Conservation (phyloP, 2,113 vertebrate genomes). For the Centropristis striata region DNA sequence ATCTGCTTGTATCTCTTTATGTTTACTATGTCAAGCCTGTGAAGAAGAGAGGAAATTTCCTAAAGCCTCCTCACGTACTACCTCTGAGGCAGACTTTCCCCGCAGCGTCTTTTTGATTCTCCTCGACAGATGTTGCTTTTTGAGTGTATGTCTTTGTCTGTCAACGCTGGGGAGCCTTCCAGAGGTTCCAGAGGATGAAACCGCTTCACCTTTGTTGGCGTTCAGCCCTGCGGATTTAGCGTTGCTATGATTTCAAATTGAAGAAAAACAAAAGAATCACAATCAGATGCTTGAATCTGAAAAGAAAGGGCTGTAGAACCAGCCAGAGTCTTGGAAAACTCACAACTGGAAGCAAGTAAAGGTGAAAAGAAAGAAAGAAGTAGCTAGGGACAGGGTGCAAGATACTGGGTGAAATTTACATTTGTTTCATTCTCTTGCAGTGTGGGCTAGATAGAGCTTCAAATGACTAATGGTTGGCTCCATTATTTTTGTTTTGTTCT, state of each 20-base stretch:
- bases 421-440: slow-evolving; percentile 22
- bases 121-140: slow-evolving; percentile 67
- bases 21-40: slow-evolving; percentile 7
- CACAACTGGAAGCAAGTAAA: slow-evolving; percentile 23
- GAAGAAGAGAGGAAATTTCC: slow-evolving; percentile 44
- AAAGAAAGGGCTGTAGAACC: not conserved
- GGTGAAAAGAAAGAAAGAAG: slow-evolving; percentile 14
- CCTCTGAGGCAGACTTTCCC: slow-evolving; percentile 52
- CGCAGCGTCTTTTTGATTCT: slow-evolving; percentile 33
- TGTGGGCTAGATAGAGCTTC: slow-evolving; percentile 14
- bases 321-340: slow-evolving; percentile 18
- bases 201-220: slow-evolving; percentile 54
- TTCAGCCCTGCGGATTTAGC: slow-evolving; percentile 20
- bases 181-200: slow-evolving; percentile 46
- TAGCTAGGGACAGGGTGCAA: slow-evolving; percentile 17
- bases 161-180: slow-evolving; percentile 50
- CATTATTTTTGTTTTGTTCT: slow-evolving; percentile 49
- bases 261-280: slow-evolving; percentile 46
- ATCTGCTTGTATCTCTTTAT: slow-evolving; percentile 22
- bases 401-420: slow-evolving; percentile 49
- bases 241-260: slow-evolving; percentile 44
- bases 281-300: slow-evolving; percentile 17
- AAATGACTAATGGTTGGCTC: slow-evolving; percentile 46
- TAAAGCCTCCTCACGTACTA: slow-evolving; percentile 38
- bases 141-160: slow-evolving; percentile 67